These are phyloP conservation scores for Escarpia spicata DNA, from an alignment of 2,888 invertebrate genomes.

Conservation along the genomic window DNA sequence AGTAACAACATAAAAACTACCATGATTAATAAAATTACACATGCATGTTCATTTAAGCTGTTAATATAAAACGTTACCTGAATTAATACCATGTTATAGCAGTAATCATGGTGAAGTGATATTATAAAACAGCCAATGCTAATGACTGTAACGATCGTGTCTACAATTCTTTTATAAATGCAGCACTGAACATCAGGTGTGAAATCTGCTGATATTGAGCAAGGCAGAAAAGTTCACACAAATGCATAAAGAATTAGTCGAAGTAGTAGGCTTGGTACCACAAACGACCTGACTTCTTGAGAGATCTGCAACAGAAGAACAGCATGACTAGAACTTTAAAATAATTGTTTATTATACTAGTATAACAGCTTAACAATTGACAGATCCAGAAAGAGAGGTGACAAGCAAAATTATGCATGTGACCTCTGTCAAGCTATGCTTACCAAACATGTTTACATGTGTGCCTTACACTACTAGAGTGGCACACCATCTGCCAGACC, in stretches of 20 bases:
- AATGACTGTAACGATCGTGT: not conserved
- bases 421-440: too few species aligned
- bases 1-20: not conserved
- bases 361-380: not conserved
- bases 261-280: conserved; percentile 51
- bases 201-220: not conserved
- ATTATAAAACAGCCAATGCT: not conserved
- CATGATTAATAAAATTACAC: not conserved
- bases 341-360: conserved; percentile 9
- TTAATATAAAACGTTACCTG: not conserved
- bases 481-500: too few species aligned
- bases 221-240: not conserved
- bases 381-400: too few species aligned
- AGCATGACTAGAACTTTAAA: not conserved
- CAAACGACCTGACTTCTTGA: conserved; percentile 50
- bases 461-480: too few species aligned
- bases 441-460: too few species aligned
- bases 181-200: too few species aligned
- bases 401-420: too few species aligned
- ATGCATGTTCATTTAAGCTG: not conserved
- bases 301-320: conserved; percentile 43
- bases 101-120: not conserved
- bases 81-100: not conserved
- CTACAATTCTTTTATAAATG: too few species aligned
- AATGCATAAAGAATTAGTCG: not conserved